A percentile compares a stretch with the other conserved stretches of the same genome.
Evolutionary conservation across 2,113 vertebrate species (phyloP).

Genomic region (Callocephalon fimbriatum): DNA sequence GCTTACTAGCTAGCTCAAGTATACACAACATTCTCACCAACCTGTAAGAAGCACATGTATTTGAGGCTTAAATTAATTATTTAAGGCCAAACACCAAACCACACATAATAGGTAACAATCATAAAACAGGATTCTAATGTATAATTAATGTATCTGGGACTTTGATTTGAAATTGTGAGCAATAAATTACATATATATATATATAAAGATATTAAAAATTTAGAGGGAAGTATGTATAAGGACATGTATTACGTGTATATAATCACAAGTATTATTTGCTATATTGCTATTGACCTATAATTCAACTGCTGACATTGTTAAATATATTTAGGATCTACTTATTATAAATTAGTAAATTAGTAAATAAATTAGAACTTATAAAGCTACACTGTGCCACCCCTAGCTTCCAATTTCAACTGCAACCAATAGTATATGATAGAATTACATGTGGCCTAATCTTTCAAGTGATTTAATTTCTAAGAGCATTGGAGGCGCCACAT

Average conservation of each 20-base stretch:
- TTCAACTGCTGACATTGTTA: neutral
- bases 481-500: neutral
- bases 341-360: neutral
- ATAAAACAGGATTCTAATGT: neutral
- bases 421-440: neutral
- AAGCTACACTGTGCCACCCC: neutral
- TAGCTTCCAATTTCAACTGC: neutral
- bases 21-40: neutral
- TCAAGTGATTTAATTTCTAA: neutral
- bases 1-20: neutral
- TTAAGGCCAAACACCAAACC: neutral
- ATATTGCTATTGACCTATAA: neutral
- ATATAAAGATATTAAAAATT: neutral
- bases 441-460: neutral
- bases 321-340: neutral
- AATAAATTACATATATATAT: neutral
- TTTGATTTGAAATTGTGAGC: neutral
- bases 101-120: neutral
- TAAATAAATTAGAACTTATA: neutral
- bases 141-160: neutral
- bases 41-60: accelerated
- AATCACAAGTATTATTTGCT: neutral
- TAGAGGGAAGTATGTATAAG: neutral
- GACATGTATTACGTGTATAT: neutral
- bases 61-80: neutral